Percentiles rank a stretch among this genome's conserved stretches.
Evolutionary conservation across 2,888 invertebrate genomes (phyloP).

Genomic region (Brassicogethes aeneus): DNA sequence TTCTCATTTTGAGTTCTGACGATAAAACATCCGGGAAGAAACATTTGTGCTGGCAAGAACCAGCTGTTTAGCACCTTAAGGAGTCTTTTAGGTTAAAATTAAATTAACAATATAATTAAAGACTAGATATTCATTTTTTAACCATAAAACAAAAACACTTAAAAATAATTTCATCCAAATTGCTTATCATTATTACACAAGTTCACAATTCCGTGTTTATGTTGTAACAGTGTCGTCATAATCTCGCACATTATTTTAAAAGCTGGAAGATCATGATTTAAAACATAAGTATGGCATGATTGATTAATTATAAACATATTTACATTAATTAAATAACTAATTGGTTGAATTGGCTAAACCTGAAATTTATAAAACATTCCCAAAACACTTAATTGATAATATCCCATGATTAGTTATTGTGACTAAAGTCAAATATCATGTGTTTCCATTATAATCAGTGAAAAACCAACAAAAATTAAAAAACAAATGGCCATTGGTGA

Average conservation of each 20-base stretch:
- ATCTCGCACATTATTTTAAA: neutral
- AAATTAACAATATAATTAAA: conserved; percentile 14
- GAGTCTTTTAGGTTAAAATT: conserved; percentile 11
- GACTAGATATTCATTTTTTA: conserved; percentile 20
- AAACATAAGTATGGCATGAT: neutral
- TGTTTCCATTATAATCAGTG: no score
- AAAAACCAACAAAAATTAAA: no score
- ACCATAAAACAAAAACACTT: conserved; percentile 8
- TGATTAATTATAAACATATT: neutral
- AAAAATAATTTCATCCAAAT: conserved; percentile 10
- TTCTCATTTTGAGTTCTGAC: no score
- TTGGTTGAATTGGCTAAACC: neutral
- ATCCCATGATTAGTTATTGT: no score
- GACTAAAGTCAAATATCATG: no score
- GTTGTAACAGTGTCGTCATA: neutral
- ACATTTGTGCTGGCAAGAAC: conserved; percentile 2
- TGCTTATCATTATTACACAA: conserved; percentile 10
- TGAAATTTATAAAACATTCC: neutral
- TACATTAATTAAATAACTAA: neutral
- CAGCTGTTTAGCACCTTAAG: conserved; percentile 17
- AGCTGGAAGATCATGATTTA: conserved; percentile 1
- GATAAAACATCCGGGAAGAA: conserved; percentile 5
- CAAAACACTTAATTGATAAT: no score
- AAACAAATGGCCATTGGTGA: no score
- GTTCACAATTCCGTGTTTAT: conserved; percentile 2